A percentile compares a stretch with the other conserved stretches of the same genome.
Evolutionary conservation across 2,113 vertebrate genomes (phyloP).

Genomic region (Anhinga rufa): DNA sequence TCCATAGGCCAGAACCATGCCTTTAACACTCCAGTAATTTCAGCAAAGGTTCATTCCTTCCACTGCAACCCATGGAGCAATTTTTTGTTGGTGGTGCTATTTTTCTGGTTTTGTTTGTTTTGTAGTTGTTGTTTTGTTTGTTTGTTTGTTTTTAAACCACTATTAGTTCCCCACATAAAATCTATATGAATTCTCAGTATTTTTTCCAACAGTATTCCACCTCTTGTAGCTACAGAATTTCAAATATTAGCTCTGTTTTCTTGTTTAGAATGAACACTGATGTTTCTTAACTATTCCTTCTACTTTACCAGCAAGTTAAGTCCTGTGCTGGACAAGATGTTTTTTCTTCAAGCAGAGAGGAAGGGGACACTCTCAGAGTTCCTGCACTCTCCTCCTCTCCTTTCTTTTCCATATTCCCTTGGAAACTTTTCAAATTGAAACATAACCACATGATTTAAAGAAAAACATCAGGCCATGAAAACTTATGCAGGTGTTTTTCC

Average conservation of each 20-base stretch:
- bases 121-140: neutral
- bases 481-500: neutral
- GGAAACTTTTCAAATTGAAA: neutral
- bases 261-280: neutral
- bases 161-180: neutral
- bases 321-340: neutral
- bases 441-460: neutral
- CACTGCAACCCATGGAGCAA: neutral
- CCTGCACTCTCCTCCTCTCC: fast-evolving
- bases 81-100: neutral
- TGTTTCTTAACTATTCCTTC: neutral
- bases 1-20: neutral
- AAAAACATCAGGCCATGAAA: neutral
- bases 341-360: neutral
- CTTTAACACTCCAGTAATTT: neutral
- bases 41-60: neutral
- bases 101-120: neutral
- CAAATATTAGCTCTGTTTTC: neutral
- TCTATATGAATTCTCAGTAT: neutral
- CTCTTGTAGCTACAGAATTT: neutral
- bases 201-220: neutral
- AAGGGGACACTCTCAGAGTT: neutral
- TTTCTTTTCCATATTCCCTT: neutral
- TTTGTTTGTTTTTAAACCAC: neutral
- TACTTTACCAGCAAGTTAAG: neutral